Evolutionary conservation across 2,113 vertebrate species (phyloP), one percentile per base, ranked within the genome.

Genomic region (Lipophrys pholis): DNA sequence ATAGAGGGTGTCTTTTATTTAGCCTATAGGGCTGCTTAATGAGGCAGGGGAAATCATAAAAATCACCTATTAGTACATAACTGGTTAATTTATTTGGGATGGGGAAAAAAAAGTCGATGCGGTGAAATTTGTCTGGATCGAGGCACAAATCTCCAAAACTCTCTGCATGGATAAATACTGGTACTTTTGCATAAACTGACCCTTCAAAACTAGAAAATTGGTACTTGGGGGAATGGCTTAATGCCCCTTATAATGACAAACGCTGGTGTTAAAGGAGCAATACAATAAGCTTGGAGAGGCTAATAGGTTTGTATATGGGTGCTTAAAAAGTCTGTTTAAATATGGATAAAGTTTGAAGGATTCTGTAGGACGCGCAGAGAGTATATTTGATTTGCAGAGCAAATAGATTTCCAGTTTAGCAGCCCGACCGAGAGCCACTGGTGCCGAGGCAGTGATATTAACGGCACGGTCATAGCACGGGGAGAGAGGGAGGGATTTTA

Each of bases 391-490:
- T 35, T 68, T 62, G 62, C 52, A 60, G 50, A 45, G 41, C 11
- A 66, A 78, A 73, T 56, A 52, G 11, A 45, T 60, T 60, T 55
- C 54, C 40, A 49, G 59, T 79, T 39, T 46, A 49, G 16, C 21
- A 51, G n/a, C 45, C 42, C 52, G 60, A 40, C 39, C 57, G 57
- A 72, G 43, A 72, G 41, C 46, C 51, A 36, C 2, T 67, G 55
- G 55, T 63, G 50, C 42, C 40, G 58, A 73, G 17, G 61, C 64
- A 78, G 53, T 49, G 60, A 35, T 41, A 75, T 66, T 52, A 48
- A 42, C 36, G 35, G 45, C 35, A 41, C n/a, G 43, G 78, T 60
- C 45, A 50, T 21, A 56, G 66, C 78, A 39, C 36, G 8, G 65
- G 9, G 30, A 58, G 65, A 7, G 30, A 58, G 48, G 50, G 59